Evolutionary conservation across 2,113 vertebrate genomes (phyloP).

Genomic region (Sinocyclocheilus maitianheensis): DNA sequence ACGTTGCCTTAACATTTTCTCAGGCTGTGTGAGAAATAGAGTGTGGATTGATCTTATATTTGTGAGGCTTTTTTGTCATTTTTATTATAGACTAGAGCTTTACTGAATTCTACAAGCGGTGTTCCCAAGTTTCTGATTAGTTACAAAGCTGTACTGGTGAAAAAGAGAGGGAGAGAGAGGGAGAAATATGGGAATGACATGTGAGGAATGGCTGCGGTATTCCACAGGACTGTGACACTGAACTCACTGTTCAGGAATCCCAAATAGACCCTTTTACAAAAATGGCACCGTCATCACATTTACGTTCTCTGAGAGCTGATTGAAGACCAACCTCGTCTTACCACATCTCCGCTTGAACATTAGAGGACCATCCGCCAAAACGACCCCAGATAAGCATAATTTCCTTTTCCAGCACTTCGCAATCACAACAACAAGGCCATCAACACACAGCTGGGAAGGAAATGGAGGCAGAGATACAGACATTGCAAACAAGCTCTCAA

Average conservation of each 20-base stretch:
- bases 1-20: neutral
- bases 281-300: slow-evolving; percentile 46
- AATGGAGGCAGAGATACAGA: slow-evolving; percentile 29
- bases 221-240: slow-evolving; percentile 41
- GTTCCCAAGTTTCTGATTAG: neutral
- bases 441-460: slow-evolving; percentile 19
- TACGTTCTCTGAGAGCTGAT: slow-evolving; percentile 1
- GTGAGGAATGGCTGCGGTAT: slow-evolving; percentile 47
- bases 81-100: neutral
- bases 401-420: slow-evolving; percentile 5
- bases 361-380: neutral
- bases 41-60: neutral
- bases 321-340: neutral
- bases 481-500: slow-evolving; percentile 36
- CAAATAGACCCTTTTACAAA: slow-evolving; percentile 30
- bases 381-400: slow-evolving; percentile 24
- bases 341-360: neutral
- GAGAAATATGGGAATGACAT: slow-evolving; percentile 39
- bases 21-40: neutral
- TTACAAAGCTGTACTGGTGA: slow-evolving; percentile 17
- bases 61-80: slow-evolving; percentile 6
- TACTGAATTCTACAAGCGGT: neutral
- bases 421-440: slow-evolving; percentile 35
- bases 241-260: slow-evolving; percentile 54
- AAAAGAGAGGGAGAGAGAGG: neutral